Evolutionary conservation across 2,113 vertebrate species (phyloP).

Genomic region (Alethe diademata): DNA sequence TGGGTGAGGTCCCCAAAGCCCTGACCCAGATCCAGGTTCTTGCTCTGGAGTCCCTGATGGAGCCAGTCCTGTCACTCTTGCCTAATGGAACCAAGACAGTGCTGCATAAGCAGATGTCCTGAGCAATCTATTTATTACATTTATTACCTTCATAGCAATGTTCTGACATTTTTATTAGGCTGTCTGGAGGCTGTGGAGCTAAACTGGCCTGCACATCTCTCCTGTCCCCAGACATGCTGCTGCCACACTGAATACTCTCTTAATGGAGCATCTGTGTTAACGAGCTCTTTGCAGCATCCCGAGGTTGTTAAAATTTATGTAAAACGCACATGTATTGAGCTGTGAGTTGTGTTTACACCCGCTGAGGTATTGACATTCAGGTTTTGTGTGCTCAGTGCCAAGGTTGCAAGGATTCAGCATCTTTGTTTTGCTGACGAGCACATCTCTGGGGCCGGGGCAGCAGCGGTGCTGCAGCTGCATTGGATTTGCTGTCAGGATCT

Average conservation of each 20-base stretch:
- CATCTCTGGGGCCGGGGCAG: background rate
- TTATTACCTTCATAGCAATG: background rate
- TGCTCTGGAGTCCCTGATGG: background rate
- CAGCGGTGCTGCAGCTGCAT: background rate
- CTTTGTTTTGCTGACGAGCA: constrained; percentile 29
- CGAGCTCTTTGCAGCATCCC: background rate
- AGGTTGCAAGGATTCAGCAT: constrained; percentile 45
- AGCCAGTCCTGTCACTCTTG: background rate
- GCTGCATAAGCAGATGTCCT: background rate
- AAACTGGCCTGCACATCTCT: background rate
- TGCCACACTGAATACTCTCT: background rate
- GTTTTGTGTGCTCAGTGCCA: background rate
- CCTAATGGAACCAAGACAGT: background rate
- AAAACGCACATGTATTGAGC: background rate
- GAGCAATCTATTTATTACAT: background rate
- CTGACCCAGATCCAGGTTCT: background rate
- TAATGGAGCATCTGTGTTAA: background rate
- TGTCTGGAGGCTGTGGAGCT: background rate
- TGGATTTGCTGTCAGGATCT: background rate
- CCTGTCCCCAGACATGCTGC: background rate
- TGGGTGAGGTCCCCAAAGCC: background rate
- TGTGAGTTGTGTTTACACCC: background rate
- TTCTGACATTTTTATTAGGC: constrained; percentile 11
- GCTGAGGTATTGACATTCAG: background rate
- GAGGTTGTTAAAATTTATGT: background rate